Evolutionary conservation across 2,113 vertebrate genomes (phyloP), one percentile per base, ranked within the genome.

Genomic region (Callospermophilus lateralis): DNA sequence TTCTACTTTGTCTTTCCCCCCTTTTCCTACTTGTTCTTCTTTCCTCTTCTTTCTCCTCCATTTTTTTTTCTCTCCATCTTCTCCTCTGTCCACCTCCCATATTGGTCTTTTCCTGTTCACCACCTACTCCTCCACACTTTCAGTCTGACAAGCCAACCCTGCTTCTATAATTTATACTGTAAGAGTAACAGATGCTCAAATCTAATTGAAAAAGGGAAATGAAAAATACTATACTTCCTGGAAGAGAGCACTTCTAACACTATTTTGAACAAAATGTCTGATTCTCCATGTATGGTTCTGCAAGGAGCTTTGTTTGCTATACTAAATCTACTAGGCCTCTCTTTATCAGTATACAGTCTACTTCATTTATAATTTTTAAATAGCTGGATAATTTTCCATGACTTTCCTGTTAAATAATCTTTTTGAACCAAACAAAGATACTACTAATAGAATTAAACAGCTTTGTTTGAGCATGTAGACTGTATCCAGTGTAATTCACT

Each of bases 291-390:
- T 34, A 73, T 3, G 88, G 51, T 67, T 90, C 37, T 77, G 72
- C 28, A 84, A 55, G 72, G 19, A 95, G 5, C 32, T 86, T 83
- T 83, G 34, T 86, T 74, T 94, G 63, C 16, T 83, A 77, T 34
- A 26, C 10, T 76, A 9, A 83, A 73, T 89, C 55, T 85, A 39
- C 42, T 37, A 48, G 20, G 65, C 13, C 70, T 83, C 77, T 55
- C 53, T 55, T 70, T 86, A 72, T 61, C 19, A 26, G 10, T 70
- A 39, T 73, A 22, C 34, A 78, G 8, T 39, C 45, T 90, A 77
- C 13, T 1, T 92, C 28, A 68, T 61, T 91, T 76, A 51, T 28
- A 63, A 63, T 45, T 68, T 96, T 85, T 55, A 94, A 96, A 94
- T 73, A 83, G 32, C 24, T 77, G 20, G 32, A 55, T 32, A 67